These are phyloP conservation scores for Willowsia nigromaculata DNA, from an alignment of 2,888 invertebrate species.

Conservation along the genomic window DNA sequence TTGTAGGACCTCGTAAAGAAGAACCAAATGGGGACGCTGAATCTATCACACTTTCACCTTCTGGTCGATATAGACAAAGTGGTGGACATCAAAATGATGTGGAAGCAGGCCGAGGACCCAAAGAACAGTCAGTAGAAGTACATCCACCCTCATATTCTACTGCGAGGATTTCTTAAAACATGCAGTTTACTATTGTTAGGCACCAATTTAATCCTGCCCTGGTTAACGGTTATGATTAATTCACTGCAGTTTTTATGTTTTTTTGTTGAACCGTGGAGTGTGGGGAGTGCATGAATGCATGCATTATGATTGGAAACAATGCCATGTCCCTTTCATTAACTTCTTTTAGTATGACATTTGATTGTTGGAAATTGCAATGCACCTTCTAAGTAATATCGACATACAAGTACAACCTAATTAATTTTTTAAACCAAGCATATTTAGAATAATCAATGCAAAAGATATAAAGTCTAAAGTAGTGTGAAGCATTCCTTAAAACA, in stretches of 20 bases:
- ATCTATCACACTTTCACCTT: constrained; percentile 51
- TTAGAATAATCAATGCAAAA: no score
- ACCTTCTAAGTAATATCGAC: no score
- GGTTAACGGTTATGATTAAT: neutral
- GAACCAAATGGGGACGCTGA: constrained; percentile 47
- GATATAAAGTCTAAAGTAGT: no score
- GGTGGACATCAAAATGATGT: constrained; percentile 68
- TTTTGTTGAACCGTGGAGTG: neutral
- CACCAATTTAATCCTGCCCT: neutral
- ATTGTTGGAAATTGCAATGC: no score
- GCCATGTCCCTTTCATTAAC: no score
- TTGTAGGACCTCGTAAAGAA: constrained; percentile 39
- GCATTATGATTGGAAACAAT: neutral
- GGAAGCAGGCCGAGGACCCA: constrained; percentile 72
- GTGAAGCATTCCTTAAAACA: no score
- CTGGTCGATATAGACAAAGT: constrained; percentile 64
- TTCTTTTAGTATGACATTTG: no score
- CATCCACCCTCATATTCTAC: constrained; percentile 57
- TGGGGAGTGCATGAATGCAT: neutral
- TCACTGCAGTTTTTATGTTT: neutral
- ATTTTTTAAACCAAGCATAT: no score
- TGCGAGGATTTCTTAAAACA: constrained; percentile 55
- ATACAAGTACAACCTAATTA: no score
- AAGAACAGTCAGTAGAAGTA: constrained; percentile 73
- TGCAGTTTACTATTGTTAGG: neutral